Base-by-base conservation (phyloP, 1,140 invertebrate genomes). In the Drosophila bocki region DNA sequence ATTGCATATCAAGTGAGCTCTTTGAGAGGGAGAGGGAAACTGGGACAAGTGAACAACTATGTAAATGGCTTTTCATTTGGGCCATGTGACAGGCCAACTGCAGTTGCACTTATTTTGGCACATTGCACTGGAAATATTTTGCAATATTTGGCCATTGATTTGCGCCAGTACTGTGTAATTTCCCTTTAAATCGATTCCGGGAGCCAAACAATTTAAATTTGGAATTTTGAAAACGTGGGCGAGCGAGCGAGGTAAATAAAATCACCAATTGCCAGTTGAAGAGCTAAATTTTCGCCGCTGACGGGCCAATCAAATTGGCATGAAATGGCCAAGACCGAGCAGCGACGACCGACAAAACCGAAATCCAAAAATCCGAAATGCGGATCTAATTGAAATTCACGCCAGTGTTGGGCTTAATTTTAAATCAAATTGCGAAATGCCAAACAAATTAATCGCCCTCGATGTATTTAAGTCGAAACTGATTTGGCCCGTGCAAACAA, bases 281-380 rank as follows among this genome's bases (percentile, higher is more conserved):
- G 53, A 59, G 67, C 69, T 48, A 72, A 15, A 71, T 44, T 71
- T 37, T 59, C 22, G 7, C 29, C n/a, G 29, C 72, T 59, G 81
- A 88, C 84, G 80, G 76, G 74, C 80, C 85, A 87, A 88, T 84
- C 80, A 88, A 87, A 84, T 88, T 75, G 84, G 64, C 84, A 68
- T 87, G 41, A 88, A 87, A 80, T 83, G 72, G 74, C 57, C 79
- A 56, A 59, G 47, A 22, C 60, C 53, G 37, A 51, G 35, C 41
- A n/a, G 2, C 42, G 17, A 3, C 4, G 17, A 33, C 9, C 13
- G 33, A 54, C 17, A 15, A 50, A 72, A 47, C 54, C 15, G 53
- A 71, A 48, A 71, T 17, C 29, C 22, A 37, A 44, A 63, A 35
- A 51, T 61, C 47, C 37, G 17, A 60, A 62, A 61, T 72, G 35